phyloP scores from a whole-genome alignment of 2,113 vertebrate species.

The Gymnogyps californianus region DNA sequence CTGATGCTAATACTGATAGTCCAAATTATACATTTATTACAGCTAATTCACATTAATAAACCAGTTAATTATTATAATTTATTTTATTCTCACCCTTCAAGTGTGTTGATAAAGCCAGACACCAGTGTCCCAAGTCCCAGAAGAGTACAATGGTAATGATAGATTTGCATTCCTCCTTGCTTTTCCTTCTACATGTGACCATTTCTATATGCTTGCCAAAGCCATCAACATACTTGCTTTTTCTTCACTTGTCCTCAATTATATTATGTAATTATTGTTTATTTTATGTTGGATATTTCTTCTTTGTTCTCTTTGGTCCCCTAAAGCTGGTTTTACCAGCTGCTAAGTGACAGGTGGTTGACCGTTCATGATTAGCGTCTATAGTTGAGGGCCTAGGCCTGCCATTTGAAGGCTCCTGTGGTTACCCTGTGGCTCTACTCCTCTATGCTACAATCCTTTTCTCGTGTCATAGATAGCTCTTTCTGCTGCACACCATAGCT shows the following conservation, averaged over 20 bases:
- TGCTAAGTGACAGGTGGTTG: not conserved
- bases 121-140: not conserved
- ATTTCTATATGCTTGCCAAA: not conserved
- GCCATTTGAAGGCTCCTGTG: not conserved
- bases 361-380: rapidly evolving
- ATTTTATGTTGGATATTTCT: not conserved
- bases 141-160: not conserved
- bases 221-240: not conserved
- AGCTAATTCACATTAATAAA: not conserved
- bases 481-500: not conserved
- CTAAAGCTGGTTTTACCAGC: not conserved
- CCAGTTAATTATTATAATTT: not conserved
- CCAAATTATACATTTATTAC: not conserved
- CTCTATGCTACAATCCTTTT: not conserved
- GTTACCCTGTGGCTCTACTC: not conserved
- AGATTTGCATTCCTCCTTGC: not conserved
- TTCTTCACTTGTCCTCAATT: not conserved
- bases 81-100: not conserved
- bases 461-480: not conserved
- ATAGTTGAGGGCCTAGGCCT: not conserved
- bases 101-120: not conserved
- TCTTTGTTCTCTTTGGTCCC: not conserved
- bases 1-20: rapidly evolving
- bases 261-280: not conserved
- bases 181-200: not conserved